Evolutionary conservation across 1,140 invertebrate genomes (phyloP).

Genomic region (Sarcophaga bullata): DNA sequence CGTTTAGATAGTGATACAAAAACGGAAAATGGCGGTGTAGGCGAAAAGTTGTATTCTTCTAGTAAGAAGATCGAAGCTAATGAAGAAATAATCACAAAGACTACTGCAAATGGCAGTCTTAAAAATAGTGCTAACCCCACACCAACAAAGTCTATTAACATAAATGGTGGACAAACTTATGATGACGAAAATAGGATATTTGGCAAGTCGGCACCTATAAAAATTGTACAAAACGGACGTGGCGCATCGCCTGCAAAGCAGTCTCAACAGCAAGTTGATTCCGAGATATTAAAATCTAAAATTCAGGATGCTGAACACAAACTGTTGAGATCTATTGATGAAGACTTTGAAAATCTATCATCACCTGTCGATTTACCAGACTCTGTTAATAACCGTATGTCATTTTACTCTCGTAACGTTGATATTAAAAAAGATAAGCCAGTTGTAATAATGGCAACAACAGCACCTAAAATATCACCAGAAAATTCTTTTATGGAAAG

Average conservation of each 20-base stretch:
- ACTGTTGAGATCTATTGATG: constrained; percentile 60
- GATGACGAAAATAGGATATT: constrained; percentile 58
- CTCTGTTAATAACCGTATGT: constrained; percentile 54
- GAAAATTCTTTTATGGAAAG: constrained; percentile 64
- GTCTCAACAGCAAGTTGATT: constrained; percentile 54
- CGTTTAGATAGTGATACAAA: constrained; percentile 51
- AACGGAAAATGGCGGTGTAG: constrained; percentile 35
- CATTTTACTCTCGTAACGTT: constrained; percentile 54
- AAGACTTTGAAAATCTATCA: constrained; percentile 60
- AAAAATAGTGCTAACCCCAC: constrained; percentile 32
- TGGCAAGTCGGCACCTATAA: constrained; percentile 64
- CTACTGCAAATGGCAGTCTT: constrained; percentile 11
- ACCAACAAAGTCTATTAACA: constrained; percentile 41
- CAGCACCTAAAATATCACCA: constrained; percentile 63
- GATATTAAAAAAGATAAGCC: constrained; percentile 56
- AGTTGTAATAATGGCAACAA: constrained; percentile 61
- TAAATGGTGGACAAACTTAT: constrained; percentile 27
- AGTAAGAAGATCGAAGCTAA: background rate
- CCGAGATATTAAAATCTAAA: constrained; percentile 61
- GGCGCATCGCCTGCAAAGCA: constrained; percentile 53
- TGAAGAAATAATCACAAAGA: constrained; percentile 37
- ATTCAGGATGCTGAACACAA: constrained; percentile 62
- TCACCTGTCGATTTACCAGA: constrained; percentile 61
- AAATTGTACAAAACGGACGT: constrained; percentile 62
- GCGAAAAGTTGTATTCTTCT: background rate